phyloP scores from a whole-genome alignment of 2,888 invertebrate genomes.

The Sclerodermus sp. region DNA sequence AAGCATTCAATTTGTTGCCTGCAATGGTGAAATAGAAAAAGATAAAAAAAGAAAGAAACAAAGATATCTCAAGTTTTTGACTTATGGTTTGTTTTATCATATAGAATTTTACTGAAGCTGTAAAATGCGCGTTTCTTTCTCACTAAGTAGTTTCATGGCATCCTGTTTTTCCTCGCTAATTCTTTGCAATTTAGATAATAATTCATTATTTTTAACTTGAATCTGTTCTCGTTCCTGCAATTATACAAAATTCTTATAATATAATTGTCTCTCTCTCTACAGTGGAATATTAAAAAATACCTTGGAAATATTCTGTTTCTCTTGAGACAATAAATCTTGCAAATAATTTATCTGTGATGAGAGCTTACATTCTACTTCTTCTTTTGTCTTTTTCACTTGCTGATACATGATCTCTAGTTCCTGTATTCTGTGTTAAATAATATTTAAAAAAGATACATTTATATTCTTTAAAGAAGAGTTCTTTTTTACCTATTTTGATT shows the following conservation, averaged over 20 bases:
- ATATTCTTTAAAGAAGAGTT: too few species aligned
- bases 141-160: neutral
- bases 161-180: slow-evolving; percentile 13
- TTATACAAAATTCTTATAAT: slow-evolving; percentile 2
- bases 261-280: too few species aligned
- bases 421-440: slow-evolving; percentile 11
- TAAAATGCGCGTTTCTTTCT: slow-evolving; percentile 8
- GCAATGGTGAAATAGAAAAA: neutral
- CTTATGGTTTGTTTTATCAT: slow-evolving; percentile 17
- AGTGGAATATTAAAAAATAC: too few species aligned
- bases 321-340: neutral
- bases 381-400: slow-evolving; percentile 14
- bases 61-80: too few species aligned
- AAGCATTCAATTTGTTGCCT: slow-evolving; percentile 14
- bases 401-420: slow-evolving; percentile 3
- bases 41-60: too few species aligned
- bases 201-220: slow-evolving; percentile 9
- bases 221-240: slow-evolving; percentile 22
- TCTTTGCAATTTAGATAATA: slow-evolving; percentile 12
- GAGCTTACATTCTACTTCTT: slow-evolving; percentile 5
- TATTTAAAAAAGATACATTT: too few species aligned
- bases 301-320: too few species aligned
- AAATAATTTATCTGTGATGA: slow-evolving; percentile 13
- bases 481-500: too few species aligned
- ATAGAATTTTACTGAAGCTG: slow-evolving; percentile 14